A percentile compares a stretch with the other conserved stretches of the same genome.
phyloP scores from a whole-genome alignment of 2,888 invertebrate species.

The Lymantria dispar region DNA sequence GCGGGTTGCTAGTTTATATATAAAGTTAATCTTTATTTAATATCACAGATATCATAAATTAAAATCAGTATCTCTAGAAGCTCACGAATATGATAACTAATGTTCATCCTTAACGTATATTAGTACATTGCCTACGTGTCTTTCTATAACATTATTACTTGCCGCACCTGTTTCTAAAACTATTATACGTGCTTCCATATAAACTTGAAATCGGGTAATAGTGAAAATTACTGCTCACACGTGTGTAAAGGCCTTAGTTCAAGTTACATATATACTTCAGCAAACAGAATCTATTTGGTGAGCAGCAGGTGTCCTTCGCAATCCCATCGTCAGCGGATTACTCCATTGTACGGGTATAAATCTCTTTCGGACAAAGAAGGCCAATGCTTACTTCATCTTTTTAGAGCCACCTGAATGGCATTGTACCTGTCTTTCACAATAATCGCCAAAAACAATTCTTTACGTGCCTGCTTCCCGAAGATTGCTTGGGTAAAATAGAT shows the following conservation, averaged over 20 bases:
- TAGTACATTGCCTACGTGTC: constrained; percentile 1
- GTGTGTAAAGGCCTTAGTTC: constrained; percentile 26
- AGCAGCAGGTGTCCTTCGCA: constrained; percentile 71
- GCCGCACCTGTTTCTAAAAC: constrained; percentile 19
- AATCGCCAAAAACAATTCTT: constrained; percentile 11
- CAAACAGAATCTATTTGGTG: constrained; percentile 61
- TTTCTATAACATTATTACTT: constrained; percentile 16
- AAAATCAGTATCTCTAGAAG: background rate
- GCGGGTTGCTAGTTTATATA: too few species aligned
- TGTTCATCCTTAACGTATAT: background rate
- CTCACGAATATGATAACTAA: background rate
- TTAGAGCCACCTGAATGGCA: constrained; percentile 33
- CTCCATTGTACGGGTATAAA: constrained; percentile 68
- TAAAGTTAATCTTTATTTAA: too few species aligned
- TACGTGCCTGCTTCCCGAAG: constrained; percentile 18
- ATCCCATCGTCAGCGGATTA: constrained; percentile 73
- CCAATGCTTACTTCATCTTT: constrained; percentile 55
- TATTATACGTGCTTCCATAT: constrained; percentile 20
- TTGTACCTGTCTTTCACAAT: constrained; percentile 39
- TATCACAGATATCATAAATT: background rate
- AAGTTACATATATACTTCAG: constrained; percentile 37
- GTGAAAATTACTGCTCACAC: constrained; percentile 12
- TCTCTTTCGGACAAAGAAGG: constrained; percentile 48
- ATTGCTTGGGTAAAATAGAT: constrained; percentile 31
- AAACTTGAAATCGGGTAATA: constrained; percentile 17